Conservation (phyloP, 2,797 vertebrate species). For the Falco peregrinus region DNA sequence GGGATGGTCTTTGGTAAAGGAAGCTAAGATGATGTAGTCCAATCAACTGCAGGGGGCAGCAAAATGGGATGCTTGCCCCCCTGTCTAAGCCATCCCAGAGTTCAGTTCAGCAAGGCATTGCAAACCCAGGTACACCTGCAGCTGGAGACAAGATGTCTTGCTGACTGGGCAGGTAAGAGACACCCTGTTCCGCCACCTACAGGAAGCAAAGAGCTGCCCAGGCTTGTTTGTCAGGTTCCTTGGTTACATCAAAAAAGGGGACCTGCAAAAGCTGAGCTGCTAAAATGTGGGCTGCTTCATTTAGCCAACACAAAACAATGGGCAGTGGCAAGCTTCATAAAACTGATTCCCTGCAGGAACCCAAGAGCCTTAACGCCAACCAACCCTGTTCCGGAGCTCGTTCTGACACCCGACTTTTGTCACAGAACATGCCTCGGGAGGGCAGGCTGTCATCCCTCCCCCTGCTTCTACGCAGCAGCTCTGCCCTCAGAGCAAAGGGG, state of each 20-base stretch:
- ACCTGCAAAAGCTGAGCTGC: neutral
- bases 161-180: neutral
- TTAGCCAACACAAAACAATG: neutral
- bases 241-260: neutral
- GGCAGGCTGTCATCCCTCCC: neutral
- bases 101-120: neutral
- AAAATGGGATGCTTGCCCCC: neutral
- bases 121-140: neutral
- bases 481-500: neutral
- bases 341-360: neutral
- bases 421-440: neutral
- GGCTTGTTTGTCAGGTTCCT: neutral
- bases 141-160: neutral
- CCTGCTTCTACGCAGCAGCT: neutral
- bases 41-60: neutral
- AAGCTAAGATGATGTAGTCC: neutral
- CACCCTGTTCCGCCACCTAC: neutral
- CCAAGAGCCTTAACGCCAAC: neutral
- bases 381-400: neutral
- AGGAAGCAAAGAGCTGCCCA: neutral
- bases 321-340: neutral
- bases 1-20: neutral
- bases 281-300: neutral
- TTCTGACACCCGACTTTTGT: accelerated
- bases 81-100: neutral